These are phyloP conservation scores for Oasisia sp. DNA, from an alignment of 2,888 invertebrate genomes.

Conservation along the genomic window DNA sequence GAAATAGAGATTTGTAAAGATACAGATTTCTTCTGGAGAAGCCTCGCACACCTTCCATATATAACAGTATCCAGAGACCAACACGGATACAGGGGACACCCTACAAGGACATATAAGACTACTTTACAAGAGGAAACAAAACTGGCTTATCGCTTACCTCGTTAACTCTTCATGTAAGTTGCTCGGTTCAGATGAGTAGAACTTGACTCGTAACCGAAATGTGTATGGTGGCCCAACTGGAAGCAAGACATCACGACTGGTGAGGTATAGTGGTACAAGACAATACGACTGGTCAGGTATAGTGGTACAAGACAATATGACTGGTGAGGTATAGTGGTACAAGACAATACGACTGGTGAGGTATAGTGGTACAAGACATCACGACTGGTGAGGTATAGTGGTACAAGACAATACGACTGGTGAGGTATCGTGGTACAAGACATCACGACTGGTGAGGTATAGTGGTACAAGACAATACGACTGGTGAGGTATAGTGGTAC, in stretches of 20 bases:
- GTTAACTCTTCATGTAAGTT: constrained; percentile 93
- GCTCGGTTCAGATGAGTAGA: constrained; percentile 98
- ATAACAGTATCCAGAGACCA: neutral
- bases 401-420: too few relatives aligned
- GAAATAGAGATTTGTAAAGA: neutral
- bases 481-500: too few relatives aligned
- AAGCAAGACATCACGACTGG: constrained; percentile 42
- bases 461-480: too few relatives aligned
- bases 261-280: neutral
- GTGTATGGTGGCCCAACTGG: constrained; percentile 97
- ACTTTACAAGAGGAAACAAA: neutral
- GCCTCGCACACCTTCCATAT: neutral
- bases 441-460: too few relatives aligned
- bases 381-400: too few relatives aligned
- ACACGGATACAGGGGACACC: neutral
- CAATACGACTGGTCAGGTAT: too few relatives aligned
- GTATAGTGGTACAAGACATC: too few relatives aligned
- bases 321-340: too few relatives aligned
- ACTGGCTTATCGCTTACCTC: constrained; percentile 68
- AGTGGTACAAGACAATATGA: too few relatives aligned
- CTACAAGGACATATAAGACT: neutral
- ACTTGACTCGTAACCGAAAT: constrained; percentile 93
- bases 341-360: too few relatives aligned
- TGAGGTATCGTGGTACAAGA: too few relatives aligned
- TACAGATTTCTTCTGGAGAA: neutral